Evolutionary conservation across 1,140 invertebrate species (phyloP).

Genomic region (Galleria mellonella): DNA sequence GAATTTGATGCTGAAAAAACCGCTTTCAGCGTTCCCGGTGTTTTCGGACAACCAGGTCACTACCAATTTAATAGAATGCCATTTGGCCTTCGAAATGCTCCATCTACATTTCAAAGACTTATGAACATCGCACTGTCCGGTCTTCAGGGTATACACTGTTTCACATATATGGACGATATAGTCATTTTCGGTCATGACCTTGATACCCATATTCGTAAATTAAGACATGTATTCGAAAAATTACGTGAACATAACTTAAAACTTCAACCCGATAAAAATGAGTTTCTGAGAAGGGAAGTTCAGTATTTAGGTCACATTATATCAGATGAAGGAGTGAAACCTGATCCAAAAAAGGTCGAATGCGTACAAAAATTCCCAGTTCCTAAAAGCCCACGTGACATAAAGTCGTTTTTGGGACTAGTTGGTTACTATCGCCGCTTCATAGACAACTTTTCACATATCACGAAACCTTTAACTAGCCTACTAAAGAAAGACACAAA

Average conservation of each 20-base stretch:
- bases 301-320: not conserved
- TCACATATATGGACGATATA: not conserved
- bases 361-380: not conserved
- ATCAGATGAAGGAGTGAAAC: not conserved
- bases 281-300: not conserved
- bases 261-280: not conserved
- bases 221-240: not conserved
- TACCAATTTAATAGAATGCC: not conserved
- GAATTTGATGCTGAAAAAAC: not conserved
- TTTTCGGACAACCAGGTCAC: no score
- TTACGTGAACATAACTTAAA: not conserved
- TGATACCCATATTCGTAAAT: not conserved
- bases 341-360: not conserved
- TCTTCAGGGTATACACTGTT: not conserved
- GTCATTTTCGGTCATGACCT: not conserved
- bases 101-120: no score
- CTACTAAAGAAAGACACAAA: not conserved
- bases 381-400: not conserved
- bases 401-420: not conserved
- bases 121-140: not conserved
- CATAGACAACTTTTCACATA: not conserved
- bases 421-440: not conserved
- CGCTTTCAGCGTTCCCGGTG: not conserved
- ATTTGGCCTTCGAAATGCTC: not conserved
- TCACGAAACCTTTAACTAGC: not conserved